Evolutionary conservation across 2,113 vertebrate species (phyloP).

Genomic region (Rhinopomastus cyanomelas): DNA sequence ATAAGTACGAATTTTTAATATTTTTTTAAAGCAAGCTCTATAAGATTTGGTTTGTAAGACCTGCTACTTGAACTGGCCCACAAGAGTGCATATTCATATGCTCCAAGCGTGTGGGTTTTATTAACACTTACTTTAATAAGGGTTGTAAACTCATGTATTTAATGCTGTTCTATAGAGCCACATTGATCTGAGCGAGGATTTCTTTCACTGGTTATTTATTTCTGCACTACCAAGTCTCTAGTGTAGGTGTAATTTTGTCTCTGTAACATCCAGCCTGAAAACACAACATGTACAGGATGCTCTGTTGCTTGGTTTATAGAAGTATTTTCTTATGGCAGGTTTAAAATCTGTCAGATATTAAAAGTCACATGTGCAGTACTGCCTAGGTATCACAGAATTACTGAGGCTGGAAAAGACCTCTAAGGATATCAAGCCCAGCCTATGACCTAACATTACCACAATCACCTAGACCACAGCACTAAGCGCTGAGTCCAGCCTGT

Average conservation of each 20-base stretch:
- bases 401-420: no score
- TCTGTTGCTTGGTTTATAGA: neutral
- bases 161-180: neutral
- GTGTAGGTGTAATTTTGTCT: neutral
- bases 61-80: neutral
- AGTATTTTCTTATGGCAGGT: neutral
- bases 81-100: neutral
- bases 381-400: no score
- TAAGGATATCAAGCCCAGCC: no score
- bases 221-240: neutral
- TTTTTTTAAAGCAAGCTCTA: neutral
- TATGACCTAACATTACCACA: no score
- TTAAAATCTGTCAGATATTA: neutral
- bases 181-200: neutral
- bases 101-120: neutral
- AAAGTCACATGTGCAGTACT: neutral
- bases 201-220: neutral
- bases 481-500: no score
- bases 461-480: no score
- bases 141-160: neutral
- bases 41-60: neutral
- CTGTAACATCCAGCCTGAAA: neutral
- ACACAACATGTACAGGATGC: fast-evolving
- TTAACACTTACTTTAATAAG: neutral
- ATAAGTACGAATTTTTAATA: neutral